Base-by-base conservation (phyloP, 2,113 vertebrate species). In the Paracanthobrama guichenoti region DNA sequence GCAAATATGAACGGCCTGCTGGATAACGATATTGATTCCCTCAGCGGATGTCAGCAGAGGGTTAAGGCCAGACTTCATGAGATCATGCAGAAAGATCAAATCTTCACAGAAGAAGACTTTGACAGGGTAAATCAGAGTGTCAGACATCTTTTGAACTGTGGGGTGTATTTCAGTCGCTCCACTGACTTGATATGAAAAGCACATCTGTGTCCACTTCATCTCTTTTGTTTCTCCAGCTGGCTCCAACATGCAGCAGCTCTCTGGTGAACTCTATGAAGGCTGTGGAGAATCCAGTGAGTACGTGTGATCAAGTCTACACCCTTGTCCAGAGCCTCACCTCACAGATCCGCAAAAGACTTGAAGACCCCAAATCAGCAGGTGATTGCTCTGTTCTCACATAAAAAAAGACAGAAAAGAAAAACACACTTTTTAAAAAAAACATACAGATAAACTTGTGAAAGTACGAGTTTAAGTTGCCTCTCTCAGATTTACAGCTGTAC, bases 1-100 rank as follows among this genome's bases (percentile, higher is more conserved):
- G 98, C 98, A 91, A 99, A 99, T 91, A 99, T 99, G 98, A 99
- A 99, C 0, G 98, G 98, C 22, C 95, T 99, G 35, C 93, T 99
- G 90, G 98, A 99, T 93, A 99, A 96, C 1, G 97, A 99, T 90
- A 95, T 97, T 0, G 97, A 99, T 87, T 98, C 97, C 0, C 92
- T 99, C 71, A 98, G 97, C 90, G 96, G 97, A 92, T 98, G 98
- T 82, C 98, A 99, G 85, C 97, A 97, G 89, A 95, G 95, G 1
- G 98, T 99, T 76, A 99, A 99, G 87, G 97, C 96, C 0, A 93
- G 95, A 0, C 95, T 99, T 7, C 98, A 96, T 8, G 97, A 98
- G 85, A 99, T 98, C 87, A 95, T 99, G 93, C 98, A 99, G 93
- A 97, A 95, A 89, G 96, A 99, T 84, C 84, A 95, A 2, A 88